Evolutionary conservation across 92 coral and sea anemone genomes (phyloP).

Genomic region (Actinostola sp.): DNA sequence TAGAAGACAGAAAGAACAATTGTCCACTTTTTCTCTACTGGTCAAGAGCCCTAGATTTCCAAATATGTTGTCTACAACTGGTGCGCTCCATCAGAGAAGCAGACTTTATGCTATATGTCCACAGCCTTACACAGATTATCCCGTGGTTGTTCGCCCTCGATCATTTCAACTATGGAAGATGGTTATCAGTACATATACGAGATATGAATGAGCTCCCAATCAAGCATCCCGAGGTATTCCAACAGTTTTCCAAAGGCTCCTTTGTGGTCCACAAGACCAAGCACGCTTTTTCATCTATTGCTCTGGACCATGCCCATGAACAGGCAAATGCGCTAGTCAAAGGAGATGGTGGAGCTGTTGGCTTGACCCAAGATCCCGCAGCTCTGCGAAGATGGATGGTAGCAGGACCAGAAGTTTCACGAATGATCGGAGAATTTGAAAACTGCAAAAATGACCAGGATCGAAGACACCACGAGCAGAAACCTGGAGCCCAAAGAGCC

Average conservation of each 20-base stretch:
- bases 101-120: slow-evolving; percentile 59
- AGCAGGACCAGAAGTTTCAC: slow-evolving; percentile 41
- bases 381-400: slow-evolving; percentile 52
- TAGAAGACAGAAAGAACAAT: no score
- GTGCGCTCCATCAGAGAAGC: slow-evolving; percentile 63
- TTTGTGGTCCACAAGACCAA: slow-evolving; percentile 63
- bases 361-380: slow-evolving; percentile 42
- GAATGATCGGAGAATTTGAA: slow-evolving; percentile 43
- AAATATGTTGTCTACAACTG: slow-evolving; percentile 27
- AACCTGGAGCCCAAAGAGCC: slow-evolving; percentile 42
- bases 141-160: slow-evolving; percentile 74
- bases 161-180: slow-evolving; percentile 46
- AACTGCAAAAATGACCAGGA: slow-evolving; percentile 7
- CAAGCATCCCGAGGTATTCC: slow-evolving; percentile 40
- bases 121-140: slow-evolving; percentile 42
- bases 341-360: slow-evolving; percentile 59
- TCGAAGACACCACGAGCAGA: slow-evolving; percentile 55
- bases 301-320: slow-evolving; percentile 74
- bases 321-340: slow-evolving; percentile 67
- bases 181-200: slow-evolving; percentile 56
- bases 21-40: slow-evolving; percentile 38
- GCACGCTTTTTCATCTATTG: slow-evolving; percentile 54
- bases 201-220: slow-evolving; percentile 36
- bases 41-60: slow-evolving; percentile 20
- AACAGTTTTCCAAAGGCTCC: slow-evolving; percentile 50